A percentile compares a stretch with the other conserved stretches of the same genome.
These are phyloP conservation scores for Heptranchias perlo DNA, from an alignment of 2,113 vertebrate species.

Conservation along the genomic window DNA sequence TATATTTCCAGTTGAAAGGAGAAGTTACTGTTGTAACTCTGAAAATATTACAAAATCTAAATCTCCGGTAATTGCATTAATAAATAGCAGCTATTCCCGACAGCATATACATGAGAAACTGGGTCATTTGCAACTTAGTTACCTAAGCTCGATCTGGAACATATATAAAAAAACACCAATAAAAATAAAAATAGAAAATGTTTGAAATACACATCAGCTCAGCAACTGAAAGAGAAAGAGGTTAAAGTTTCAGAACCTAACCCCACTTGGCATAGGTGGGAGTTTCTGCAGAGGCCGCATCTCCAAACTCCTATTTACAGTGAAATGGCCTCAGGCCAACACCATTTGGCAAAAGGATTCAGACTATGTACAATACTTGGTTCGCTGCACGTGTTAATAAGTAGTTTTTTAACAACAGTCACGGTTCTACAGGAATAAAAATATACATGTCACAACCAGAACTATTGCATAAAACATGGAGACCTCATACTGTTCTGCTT, in stretches of 20 bases:
- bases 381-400: background rate
- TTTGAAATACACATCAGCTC: background rate
- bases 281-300: background rate
- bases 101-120: background rate
- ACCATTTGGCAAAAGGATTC: background rate
- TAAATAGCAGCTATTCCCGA: no score
- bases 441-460: background rate
- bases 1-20: no score
- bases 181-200: background rate
- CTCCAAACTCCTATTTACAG: background rate
- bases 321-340: background rate
- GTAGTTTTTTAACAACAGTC: background rate
- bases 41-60: background rate
- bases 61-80: background rate
- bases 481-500: background rate
- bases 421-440: background rate
- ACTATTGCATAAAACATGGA: background rate
- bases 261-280: no score
- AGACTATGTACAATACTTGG: background rate
- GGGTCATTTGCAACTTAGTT: background rate
- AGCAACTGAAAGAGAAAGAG: background rate
- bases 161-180: background rate
- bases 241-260: no score
- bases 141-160: background rate
- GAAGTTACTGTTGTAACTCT: background rate